Evolutionary conservation across 2,797 vertebrate genomes (phyloP), one percentile per base, ranked within the genome.

Genomic region (Typhlichthys eigenmanni): DNA sequence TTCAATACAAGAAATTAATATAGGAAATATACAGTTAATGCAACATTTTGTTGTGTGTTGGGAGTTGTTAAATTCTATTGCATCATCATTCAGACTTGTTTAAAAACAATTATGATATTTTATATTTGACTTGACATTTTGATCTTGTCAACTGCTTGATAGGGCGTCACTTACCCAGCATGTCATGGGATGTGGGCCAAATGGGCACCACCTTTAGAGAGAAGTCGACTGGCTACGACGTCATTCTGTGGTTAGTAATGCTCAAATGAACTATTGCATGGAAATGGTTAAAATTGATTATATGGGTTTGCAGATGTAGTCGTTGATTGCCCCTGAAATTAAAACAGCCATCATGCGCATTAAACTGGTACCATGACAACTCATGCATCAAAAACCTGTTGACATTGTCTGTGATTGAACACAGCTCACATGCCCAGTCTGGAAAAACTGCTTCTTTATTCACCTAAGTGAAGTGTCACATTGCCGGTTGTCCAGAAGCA

Each of bases 101-200:
- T 38, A 38, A 38, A 38, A 38, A 38, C 8, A 38, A 38, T 38
- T 8, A 38, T 38, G 34, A 1, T 7, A 38, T 38, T 9, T 38
- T 6, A 38, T 38, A 38, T 38, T 7, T 38, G 7, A 38, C 34
- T 38, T 38, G 8, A 7, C 8, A 38, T 71, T 49, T 50, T 47
- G 58, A 62, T 10, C 58, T 43, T 52, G 47, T 17, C 58, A 50
- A 84, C 51, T 72, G 29, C 56, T 48, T 50, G 74, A 51, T 68
- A 99, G 98, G 98, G 98, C 0, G 97, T 99, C 74, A 99, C 98
- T 6, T 99, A 99, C 85, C 98, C 98, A 76, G 97, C 98, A 46
- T 99, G 98, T 81, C 98, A 99, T 0, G 98, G 98, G 64, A 94
- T 99, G 94, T 99, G 98, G 98, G 94, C 96, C 68, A 98, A 97